phyloP scores from a whole-genome alignment of 2,888 invertebrate genomes.

The Caenorhabditis afra region DNA sequence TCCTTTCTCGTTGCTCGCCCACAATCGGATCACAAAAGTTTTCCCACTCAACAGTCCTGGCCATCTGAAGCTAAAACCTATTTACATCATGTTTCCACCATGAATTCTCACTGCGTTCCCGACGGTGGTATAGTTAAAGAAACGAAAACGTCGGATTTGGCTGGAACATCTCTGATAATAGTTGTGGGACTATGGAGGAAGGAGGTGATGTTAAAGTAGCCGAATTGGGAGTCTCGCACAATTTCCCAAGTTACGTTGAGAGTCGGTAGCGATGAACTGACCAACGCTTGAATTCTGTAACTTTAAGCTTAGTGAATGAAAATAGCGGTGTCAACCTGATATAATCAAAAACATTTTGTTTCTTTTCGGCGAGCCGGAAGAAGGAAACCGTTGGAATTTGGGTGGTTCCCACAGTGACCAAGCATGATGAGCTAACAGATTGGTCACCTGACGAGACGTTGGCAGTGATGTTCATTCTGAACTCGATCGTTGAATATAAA shows the following conservation, averaged over 20 bases:
- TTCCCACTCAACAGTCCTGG: constrained; percentile 49
- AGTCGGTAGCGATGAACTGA: constrained; percentile 24
- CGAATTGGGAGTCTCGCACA: constrained; percentile 43
- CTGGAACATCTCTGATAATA: constrained; percentile 40
- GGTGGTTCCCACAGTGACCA: constrained; percentile 42
- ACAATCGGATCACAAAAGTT: constrained; percentile 45
- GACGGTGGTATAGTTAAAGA: constrained; percentile 69
- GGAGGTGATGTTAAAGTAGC: constrained; percentile 53
- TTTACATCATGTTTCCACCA: background rate
- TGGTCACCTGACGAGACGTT: constrained; percentile 38
- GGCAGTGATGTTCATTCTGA: constrained; percentile 51
- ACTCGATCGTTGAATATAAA: background rate
- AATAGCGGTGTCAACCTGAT: constrained; percentile 32
- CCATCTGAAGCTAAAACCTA: constrained; percentile 34
- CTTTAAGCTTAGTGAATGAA: no score
- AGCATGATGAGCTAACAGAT: constrained; percentile 45
- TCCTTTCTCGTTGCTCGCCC: constrained; percentile 57
- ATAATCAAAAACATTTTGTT: constrained; percentile 56
- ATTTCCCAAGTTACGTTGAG: constrained; percentile 57
- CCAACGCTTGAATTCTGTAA: constrained; percentile 58
- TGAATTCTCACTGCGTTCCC: constrained; percentile 36
- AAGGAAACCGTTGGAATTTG: constrained; percentile 49
- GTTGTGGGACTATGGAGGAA: constrained; percentile 39
- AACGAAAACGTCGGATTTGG: constrained; percentile 47
- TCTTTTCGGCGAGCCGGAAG: constrained; percentile 40